These are phyloP conservation scores for Nettapus auritus DNA, from an alignment of 2,113 vertebrate species.

Conservation along the genomic window DNA sequence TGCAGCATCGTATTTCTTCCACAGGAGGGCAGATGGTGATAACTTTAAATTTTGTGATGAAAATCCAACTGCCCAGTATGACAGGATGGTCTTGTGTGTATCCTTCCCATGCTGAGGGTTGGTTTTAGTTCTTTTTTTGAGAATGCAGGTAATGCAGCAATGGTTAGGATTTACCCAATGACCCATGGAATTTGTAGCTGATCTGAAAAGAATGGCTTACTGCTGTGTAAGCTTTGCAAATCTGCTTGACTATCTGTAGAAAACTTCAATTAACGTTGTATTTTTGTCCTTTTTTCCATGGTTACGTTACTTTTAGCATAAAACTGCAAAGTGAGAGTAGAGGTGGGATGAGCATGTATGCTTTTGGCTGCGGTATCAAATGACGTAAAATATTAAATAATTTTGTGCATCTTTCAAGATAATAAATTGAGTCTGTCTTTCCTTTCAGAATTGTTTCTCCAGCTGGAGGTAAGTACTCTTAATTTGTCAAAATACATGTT, in stretches of 20 bases:
- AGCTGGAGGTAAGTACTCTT: slow-evolving; percentile 91
- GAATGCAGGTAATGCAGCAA: neutral
- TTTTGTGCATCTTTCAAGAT: neutral
- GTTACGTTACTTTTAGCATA: neutral
- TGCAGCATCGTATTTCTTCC: slow-evolving; percentile 21
- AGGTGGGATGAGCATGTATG: neutral
- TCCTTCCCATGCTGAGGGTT: neutral
- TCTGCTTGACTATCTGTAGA: neutral
- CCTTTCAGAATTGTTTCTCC: slow-evolving; percentile 93
- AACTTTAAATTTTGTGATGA: neutral
- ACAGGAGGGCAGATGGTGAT: slow-evolving; percentile 39
- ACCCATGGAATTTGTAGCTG: neutral
- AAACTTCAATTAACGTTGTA: neutral
- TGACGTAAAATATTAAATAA: neutral
- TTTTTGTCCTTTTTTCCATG: neutral
- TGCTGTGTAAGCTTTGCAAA: neutral
- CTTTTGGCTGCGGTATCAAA: neutral
- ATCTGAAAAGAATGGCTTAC: neutral
- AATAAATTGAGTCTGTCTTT: slow-evolving; percentile 17
- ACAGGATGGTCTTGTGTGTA: neutral
- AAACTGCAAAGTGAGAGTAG: neutral
- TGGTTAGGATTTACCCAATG: neutral
- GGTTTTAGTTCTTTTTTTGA: neutral
- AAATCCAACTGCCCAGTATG: neutral
- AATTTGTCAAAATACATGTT: neutral